Conservation (phyloP, 2,888 invertebrate genomes). For the Philereme vetulata region DNA sequence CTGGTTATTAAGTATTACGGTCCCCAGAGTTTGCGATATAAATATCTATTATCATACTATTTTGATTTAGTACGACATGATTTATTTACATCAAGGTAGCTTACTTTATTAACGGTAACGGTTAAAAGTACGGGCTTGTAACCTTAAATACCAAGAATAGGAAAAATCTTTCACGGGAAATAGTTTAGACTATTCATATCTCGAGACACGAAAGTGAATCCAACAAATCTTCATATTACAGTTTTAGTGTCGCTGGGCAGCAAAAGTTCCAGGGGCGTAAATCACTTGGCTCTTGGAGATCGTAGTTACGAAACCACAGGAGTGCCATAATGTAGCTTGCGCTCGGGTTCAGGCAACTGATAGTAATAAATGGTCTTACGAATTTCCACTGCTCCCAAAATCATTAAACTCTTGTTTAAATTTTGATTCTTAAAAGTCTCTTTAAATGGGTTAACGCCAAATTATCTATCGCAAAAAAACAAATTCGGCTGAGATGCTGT, state of each 20-base stretch:
- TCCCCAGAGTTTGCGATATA: background rate
- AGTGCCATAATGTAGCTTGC: constrained; percentile 57
- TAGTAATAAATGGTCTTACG: constrained; percentile 61
- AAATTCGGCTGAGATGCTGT: too few species aligned
- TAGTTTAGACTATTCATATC: constrained; percentile 15
- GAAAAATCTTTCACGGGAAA: background rate
- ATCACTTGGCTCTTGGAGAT: constrained; percentile 60
- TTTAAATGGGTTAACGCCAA: too few species aligned
- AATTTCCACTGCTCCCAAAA: constrained; percentile 52
- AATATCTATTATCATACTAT: too few species aligned
- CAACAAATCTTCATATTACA: constrained; percentile 55
- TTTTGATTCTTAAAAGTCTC: constrained; percentile 1
- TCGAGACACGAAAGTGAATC: constrained; percentile 39
- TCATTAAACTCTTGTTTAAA: constrained; percentile 38
- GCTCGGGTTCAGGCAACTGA: constrained; percentile 50
- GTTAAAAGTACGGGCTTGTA: too few species aligned
- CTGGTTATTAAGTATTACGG: background rate
- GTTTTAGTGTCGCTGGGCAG: constrained; percentile 48
- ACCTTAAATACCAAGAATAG: too few species aligned
- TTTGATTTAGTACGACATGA: too few species aligned
- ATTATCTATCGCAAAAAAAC: too few species aligned
- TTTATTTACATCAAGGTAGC: too few species aligned
- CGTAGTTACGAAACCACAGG: constrained; percentile 63
- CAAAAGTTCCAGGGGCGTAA: constrained; percentile 55
- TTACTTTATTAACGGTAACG: too few species aligned